Base-by-base conservation (phyloP, 2,888 invertebrate species). In the Strigamia maritima region DNA sequence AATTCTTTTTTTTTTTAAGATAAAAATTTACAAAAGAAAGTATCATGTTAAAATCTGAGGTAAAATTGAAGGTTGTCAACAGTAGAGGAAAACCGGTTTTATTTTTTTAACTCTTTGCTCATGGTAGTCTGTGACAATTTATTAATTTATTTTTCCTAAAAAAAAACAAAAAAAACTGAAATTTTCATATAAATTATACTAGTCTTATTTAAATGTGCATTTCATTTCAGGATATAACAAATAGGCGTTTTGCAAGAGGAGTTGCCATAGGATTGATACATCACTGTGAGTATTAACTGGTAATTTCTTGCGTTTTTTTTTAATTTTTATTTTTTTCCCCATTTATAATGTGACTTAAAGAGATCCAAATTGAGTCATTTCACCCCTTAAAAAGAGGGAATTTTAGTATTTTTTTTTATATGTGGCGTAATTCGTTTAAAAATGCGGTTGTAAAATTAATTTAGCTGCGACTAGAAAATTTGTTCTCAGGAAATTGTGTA, bases 231-330 rank as follows among this genome's bases (percentile, higher is more conserved):
- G 60, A 60, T 60, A 60, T 44, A 44, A 44, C 60, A 60, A 60
- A 19, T 60, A 60, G 60, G 60, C 60, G 60, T 60, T 60, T 60
- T 60, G 60, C 60, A 60, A 60, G 60, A 60, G 60, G 60, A 10
- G 60, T 60, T 60, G 60, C 60, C 60, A 60, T 60, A 60, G 60
- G 60, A 60, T 60, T 60, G 60, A 60, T 60, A 60, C 60, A 60
- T 60, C 60, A 60, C 4, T 60, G 60, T 60, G n/a, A 60, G 60
- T 60, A 60, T 60, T 10, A 60, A 60, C 60, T 60, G 60, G 60
- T 60, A 60, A 19, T 60, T 22, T 60, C 22, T 60, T 2, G 2
- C 60, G n/a, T 19, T 60, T 60, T 24, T 60, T 60, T 60, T 60
- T 19, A 12, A 10, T 60, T 2, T 19, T 10, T 10, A 54, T 40